phyloP scores from a whole-genome alignment of 2,888 invertebrate genomes.

The Craniophora ligustri region DNA sequence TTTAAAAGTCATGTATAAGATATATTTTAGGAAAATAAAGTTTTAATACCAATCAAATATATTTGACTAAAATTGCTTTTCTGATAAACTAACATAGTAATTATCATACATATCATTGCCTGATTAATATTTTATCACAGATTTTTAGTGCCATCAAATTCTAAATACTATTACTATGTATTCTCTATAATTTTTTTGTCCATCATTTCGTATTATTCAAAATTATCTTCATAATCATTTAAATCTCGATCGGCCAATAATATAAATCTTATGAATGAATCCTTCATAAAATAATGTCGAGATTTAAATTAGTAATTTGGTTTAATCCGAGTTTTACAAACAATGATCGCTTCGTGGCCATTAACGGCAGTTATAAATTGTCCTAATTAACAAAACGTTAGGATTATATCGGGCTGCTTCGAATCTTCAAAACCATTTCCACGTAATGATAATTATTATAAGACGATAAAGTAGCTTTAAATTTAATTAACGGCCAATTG shows the following conservation, averaged over 20 bases:
- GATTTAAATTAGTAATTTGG: conserved; percentile 20
- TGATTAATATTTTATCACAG: no score
- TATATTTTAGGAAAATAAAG: no score
- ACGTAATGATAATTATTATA: conserved; percentile 18
- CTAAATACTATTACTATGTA: no score
- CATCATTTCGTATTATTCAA: no score
- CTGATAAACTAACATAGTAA: no score
- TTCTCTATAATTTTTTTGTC: no score
- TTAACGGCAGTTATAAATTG: conserved; percentile 31
- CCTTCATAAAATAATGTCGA: conserved; percentile 4
- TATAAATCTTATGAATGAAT: neutral
- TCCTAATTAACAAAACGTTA: conserved; percentile 41
- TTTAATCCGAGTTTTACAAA: conserved; percentile 18
- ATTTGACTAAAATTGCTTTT: no score
- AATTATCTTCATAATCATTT: neutral
- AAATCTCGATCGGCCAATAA: neutral
- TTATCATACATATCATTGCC: no score
- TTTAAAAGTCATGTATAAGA: no score
- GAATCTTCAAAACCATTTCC: conserved; percentile 33
- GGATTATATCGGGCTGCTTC: conserved; percentile 23
- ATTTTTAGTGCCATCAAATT: no score
- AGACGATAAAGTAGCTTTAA: conserved; percentile 9
- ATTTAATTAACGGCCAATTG: conserved; percentile 18
- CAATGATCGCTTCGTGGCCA: conserved; percentile 21
- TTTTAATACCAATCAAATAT: no score